A percentile compares a stretch with the other conserved stretches of the same genome.
Evolutionary conservation across 2,888 invertebrate species (phyloP).

Genomic region (Tipula lateralis): DNA sequence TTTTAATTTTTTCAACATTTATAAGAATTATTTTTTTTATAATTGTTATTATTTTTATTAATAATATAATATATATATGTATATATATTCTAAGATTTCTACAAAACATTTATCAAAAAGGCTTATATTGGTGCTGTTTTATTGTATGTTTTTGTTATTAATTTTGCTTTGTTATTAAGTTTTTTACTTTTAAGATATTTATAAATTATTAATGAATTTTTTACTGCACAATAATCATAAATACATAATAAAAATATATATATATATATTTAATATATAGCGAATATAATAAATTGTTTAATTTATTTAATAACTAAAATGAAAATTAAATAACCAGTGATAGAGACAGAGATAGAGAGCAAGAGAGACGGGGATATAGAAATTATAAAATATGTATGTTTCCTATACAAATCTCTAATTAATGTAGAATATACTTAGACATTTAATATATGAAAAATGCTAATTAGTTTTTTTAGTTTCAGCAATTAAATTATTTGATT

Average conservation of each 20-base stretch:
- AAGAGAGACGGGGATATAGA: neutral
- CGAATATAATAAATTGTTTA: neutral
- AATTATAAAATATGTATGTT: neutral
- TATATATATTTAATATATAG: neutral
- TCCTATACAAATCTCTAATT: conserved; percentile 7
- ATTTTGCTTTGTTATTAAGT: neutral
- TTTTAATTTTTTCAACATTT: neutral
- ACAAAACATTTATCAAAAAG: conserved; percentile 30
- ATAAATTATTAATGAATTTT: neutral
- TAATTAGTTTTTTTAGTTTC: neutral
- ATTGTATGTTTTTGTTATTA: neutral
- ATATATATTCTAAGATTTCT: conserved; percentile 19
- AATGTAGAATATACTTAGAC: conserved; percentile 19
- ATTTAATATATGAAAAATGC: conserved; percentile 9
- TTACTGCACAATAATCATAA: neutral
- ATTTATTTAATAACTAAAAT: neutral
- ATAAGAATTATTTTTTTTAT: neutral
- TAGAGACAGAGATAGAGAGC: neutral
- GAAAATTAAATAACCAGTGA: neutral
- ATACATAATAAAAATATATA: neutral
- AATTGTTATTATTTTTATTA: neutral
- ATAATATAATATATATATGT: neutral
- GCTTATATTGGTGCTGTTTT: conserved; percentile 29
- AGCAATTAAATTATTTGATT: conserved; percentile 19
- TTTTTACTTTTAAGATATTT: neutral